These are phyloP conservation scores for Amphiprion percula DNA, from an alignment of 2,113 vertebrate genomes.

Conservation along the genomic window DNA sequence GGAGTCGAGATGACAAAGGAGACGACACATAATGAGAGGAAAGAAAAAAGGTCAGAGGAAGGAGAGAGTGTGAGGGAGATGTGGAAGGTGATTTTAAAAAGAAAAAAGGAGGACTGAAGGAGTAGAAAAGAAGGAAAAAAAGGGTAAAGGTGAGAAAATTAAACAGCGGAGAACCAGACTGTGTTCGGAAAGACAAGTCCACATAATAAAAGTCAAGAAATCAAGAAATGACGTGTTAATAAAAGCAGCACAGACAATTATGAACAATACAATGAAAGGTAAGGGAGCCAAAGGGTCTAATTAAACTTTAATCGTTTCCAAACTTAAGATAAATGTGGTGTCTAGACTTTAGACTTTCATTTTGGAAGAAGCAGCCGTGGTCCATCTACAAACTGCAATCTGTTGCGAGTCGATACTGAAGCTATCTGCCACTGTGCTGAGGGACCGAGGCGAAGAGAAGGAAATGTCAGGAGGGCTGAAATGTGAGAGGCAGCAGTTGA, in stretches of 20 bases:
- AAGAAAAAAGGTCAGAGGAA: background rate
- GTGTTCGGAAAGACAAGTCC: background rate
- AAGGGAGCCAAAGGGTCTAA: constrained; percentile 27
- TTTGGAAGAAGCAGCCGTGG: background rate
- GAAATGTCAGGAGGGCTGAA: constrained; percentile 32
- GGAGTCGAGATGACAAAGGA: background rate
- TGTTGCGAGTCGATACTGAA: constrained; percentile 56
- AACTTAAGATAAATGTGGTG: constrained; percentile 31
- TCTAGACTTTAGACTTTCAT: constrained; percentile 27
- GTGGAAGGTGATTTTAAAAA: background rate
- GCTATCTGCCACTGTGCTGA: constrained; percentile 29
- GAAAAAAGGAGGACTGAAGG: background rate
- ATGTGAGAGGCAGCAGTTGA: constrained; percentile 1
- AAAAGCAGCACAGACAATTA: constrained; percentile 25
- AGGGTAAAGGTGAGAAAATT: constrained; percentile 11
- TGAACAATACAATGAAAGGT: constrained; percentile 4
- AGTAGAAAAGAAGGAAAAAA: background rate
- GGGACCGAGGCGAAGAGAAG: background rate
- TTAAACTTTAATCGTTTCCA: constrained; percentile 48
- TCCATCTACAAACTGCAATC: constrained; percentile 9
- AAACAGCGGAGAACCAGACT: constrained; percentile 1
- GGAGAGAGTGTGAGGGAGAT: background rate
- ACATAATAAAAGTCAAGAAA: constrained; percentile 12
- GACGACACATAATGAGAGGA: background rate
- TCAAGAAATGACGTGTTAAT: constrained; percentile 16